Evolutionary conservation across 1,140 invertebrate genomes (phyloP).

Genomic region (Drosophila bocki): DNA sequence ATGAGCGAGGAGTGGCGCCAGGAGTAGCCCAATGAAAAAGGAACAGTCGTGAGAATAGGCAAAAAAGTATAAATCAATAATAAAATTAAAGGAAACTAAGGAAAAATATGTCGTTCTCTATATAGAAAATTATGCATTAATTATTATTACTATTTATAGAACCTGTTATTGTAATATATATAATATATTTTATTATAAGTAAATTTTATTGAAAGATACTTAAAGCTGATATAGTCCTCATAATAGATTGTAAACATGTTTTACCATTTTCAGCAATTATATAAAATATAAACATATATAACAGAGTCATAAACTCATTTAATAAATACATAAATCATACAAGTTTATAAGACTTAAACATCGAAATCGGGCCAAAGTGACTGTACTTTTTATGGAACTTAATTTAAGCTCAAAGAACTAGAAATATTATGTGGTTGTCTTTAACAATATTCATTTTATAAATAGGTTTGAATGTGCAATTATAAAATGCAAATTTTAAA

Average conservation of each 20-base stretch:
- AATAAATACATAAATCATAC: background rate
- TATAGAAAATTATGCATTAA: too few relatives aligned
- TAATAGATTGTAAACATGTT: background rate
- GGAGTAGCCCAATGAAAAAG: background rate
- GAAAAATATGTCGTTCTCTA: background rate
- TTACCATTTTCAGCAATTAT: background rate
- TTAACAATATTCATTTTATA: background rate
- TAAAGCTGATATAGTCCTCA: background rate
- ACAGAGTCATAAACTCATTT: too few relatives aligned
- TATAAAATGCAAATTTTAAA: background rate
- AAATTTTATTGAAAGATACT: background rate
- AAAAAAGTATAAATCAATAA: background rate
- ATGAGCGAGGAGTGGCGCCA: constrained; percentile 26
- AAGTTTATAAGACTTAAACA: background rate
- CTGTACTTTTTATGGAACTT: background rate
- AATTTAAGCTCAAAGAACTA: background rate
- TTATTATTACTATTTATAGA: too few relatives aligned
- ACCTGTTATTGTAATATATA: too few relatives aligned
- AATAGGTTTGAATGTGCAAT: background rate
- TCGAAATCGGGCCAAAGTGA: background rate
- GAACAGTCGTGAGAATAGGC: constrained; percentile 2
- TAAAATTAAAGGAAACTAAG: too few relatives aligned
- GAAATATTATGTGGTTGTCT: background rate
- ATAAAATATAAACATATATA: background rate
- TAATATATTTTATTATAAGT: too few relatives aligned